phyloP scores from a whole-genome alignment of 2,797 vertebrate genomes.

The Galagoides demidoff region DNA sequence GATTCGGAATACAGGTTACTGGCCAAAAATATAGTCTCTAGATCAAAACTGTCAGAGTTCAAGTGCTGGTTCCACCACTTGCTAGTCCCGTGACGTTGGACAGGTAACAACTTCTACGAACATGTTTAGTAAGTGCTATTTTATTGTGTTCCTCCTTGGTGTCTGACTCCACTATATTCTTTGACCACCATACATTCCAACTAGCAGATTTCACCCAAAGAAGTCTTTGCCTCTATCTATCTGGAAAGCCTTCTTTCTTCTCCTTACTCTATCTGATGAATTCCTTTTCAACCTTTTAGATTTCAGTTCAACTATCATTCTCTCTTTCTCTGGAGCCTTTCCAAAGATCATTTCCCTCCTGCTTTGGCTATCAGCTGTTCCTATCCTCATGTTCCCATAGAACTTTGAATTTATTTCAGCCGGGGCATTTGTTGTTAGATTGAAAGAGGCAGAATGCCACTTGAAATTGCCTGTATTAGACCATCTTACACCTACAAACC shows the following conservation, averaged over 20 bases:
- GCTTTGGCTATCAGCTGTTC: not conserved
- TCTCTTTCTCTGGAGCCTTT: not conserved
- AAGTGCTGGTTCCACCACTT: not conserved
- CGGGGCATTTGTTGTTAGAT: not conserved
- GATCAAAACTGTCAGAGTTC: not conserved
- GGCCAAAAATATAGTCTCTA: not conserved
- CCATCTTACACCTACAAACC: constrained; percentile 12
- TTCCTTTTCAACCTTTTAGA: constrained; percentile 5
- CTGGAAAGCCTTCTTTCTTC: not conserved
- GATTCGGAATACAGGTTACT: not conserved
- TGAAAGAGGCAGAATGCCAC: not conserved
- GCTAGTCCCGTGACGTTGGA: not conserved
- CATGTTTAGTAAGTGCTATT: not conserved
- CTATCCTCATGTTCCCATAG: constrained; percentile 2
- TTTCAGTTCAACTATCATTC: not conserved
- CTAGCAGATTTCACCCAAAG: not conserved
- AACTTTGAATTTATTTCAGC: constrained; percentile 30
- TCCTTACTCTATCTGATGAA: not conserved
- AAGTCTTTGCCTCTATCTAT: not conserved
- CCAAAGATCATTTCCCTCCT: constrained; percentile 13
- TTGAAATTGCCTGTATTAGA: not conserved
- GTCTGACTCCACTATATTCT: not conserved
- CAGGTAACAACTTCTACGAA: not conserved
- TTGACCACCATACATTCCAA: not conserved
- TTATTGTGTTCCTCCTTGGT: not conserved